phyloP scores from a whole-genome alignment of 1,140 invertebrate genomes.

The Drosophila obscura region DNA sequence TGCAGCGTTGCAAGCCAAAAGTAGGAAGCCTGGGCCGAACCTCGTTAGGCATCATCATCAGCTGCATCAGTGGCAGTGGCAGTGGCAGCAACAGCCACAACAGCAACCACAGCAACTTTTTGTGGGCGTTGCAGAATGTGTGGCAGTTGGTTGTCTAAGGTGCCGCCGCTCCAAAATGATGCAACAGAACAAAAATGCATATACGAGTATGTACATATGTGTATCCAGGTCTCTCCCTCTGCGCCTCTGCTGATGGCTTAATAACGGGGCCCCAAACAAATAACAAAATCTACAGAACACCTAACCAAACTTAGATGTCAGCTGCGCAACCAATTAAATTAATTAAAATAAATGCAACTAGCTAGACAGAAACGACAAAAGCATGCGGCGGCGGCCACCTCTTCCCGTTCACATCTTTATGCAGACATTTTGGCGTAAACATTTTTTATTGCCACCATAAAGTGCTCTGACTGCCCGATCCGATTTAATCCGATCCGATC shows the following conservation, averaged over 20 bases:
- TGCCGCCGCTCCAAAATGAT: constrained; percentile 53
- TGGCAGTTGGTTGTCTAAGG: constrained; percentile 36
- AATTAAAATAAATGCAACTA: constrained; percentile 57
- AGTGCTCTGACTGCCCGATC: constrained; percentile 12
- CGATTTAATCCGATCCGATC: constrained; percentile 34
- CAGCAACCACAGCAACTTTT: not conserved
- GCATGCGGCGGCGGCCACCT: not conserved
- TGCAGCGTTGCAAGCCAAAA: constrained; percentile 29
- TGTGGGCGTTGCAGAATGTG: constrained; percentile 67
- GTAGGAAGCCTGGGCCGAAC: constrained; percentile 51
- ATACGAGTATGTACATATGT: not conserved
- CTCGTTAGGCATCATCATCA: constrained; percentile 33
- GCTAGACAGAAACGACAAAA: not conserved
- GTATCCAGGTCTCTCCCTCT: constrained; percentile 4
- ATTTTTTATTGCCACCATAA: constrained; percentile 62
- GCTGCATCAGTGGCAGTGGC: not conserved
- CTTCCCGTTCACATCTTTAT: constrained; percentile 35
- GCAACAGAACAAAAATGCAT: constrained; percentile 22
- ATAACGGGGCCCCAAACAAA: constrained; percentile 41
- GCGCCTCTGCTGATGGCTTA: constrained; percentile 48
- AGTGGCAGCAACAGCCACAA: not conserved
- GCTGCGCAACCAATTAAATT: constrained; percentile 52
- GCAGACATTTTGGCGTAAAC: constrained; percentile 51
- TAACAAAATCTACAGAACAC: constrained; percentile 22
- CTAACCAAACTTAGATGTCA: not conserved